Conservation (phyloP, 2,888 invertebrate species). For the Eulithis testata region DNA sequence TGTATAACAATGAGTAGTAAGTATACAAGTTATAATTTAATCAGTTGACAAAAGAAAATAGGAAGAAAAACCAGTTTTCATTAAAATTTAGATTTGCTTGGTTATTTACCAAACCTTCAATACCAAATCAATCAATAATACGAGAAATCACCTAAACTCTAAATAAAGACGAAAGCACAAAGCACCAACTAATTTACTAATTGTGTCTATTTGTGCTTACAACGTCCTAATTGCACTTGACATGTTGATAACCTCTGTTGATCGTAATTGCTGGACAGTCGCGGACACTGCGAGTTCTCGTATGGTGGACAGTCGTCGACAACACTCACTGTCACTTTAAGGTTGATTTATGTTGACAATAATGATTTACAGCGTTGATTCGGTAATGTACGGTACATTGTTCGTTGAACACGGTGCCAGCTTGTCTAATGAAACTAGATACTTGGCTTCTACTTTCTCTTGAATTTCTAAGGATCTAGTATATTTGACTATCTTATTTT, state of each 20-base stretch:
- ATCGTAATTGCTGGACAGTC: slow-evolving; percentile 23
- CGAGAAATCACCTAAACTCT: neutral
- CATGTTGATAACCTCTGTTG: slow-evolving; percentile 37
- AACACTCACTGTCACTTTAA: slow-evolving; percentile 19
- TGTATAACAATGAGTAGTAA: no score
- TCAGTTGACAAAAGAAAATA: no score
- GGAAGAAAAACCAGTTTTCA: no score
- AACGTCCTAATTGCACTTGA: slow-evolving; percentile 39
- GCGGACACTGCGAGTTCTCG: slow-evolving; percentile 10
- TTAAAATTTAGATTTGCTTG: no score
- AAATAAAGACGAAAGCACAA: slow-evolving; percentile 2
- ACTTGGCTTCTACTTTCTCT: slow-evolving; percentile 17
- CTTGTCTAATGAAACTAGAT: slow-evolving; percentile 13
- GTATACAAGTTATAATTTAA: no score
- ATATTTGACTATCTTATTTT: no score
- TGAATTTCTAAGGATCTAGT: neutral
- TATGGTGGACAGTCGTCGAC: slow-evolving; percentile 22
- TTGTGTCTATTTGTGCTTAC: slow-evolving; percentile 34
- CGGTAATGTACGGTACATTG: slow-evolving; percentile 24
- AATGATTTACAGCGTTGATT: slow-evolving; percentile 28
- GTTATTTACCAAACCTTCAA: no score
- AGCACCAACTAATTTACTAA: slow-evolving; percentile 34
- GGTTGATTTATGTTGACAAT: slow-evolving; percentile 32
- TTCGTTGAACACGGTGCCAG: slow-evolving; percentile 9
- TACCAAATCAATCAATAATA: no score